Conservation (phyloP, 2,888 invertebrate species). For the Eupithecia exiguata region DNA sequence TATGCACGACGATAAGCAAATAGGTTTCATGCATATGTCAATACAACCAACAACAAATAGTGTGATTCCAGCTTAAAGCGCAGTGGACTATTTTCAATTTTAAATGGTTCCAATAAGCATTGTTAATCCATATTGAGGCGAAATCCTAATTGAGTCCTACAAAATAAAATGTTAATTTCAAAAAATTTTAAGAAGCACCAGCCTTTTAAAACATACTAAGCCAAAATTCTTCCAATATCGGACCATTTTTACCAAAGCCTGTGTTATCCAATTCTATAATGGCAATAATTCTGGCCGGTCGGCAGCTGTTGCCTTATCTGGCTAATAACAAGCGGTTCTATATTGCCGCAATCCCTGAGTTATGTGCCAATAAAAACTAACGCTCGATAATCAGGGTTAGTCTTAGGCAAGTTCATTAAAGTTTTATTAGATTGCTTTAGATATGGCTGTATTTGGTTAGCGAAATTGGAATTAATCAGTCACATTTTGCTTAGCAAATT, state of each 20-base stretch:
- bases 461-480: neutral
- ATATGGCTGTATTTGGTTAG: neutral
- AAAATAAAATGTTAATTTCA: neutral
- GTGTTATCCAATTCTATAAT: conserved; percentile 44
- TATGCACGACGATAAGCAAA: no score
- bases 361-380: conserved; percentile 52
- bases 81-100: neutral
- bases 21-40: no score
- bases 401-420: conserved; percentile 14
- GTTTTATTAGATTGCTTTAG: conserved; percentile 11
- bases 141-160: neutral
- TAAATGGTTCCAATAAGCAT: neutral
- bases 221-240: conserved; percentile 13
- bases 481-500: neutral
- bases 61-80: neutral
- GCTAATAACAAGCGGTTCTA: conserved; percentile 49
- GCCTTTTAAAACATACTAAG: neutral
- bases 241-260: conserved; percentile 13
- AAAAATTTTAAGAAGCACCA: neutral
- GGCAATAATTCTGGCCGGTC: conserved; percentile 49
- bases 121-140: neutral
- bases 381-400: conserved; percentile 37
- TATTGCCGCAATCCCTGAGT: conserved; percentile 48
- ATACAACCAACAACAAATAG: no score
- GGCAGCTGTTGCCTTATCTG: conserved; percentile 55